Base-by-base conservation (phyloP, 2,797 vertebrate genomes). In the Megaceryle alcyon region DNA sequence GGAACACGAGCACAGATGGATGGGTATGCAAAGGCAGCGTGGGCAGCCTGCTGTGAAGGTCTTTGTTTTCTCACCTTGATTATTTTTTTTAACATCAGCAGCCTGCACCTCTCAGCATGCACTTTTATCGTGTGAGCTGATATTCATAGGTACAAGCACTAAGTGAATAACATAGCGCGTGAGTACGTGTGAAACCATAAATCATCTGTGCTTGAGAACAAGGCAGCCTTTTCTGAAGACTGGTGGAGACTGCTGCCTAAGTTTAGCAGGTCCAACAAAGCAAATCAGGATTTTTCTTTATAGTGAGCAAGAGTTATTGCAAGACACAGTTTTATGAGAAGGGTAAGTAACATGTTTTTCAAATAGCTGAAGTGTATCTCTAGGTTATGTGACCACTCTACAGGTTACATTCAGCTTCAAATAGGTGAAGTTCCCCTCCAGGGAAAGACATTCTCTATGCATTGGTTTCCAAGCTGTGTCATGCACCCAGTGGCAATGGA, bases 151-250 rank as follows among this genome's bases (percentile, higher is more conserved):
- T 88, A 64, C 46, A 33, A 80, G 81, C 59, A 61, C 82, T 82
- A 91, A 91, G 91, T 84, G 94, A 96, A 95, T 96, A 94, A 96
- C 70, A 82, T 66, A 57, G 85, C 43, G 4, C 90, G 84, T 94
- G 96, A 96, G 78, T 92, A 78, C 0, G 3, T 90, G 86, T 94
- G 93, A 97, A 96, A 90, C 90, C 59, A 35, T 97, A 95, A 96
- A 96, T 96, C 96, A 95, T 73, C 70, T 60, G 51, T 12, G 5
- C 82, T 90, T 71, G 83, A 77, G 81, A 88, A 65, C 85, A 98
- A 95, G 90, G 92, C 96, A 83, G 44, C 86, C 80, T 97, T 97
- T 97, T 95, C 91, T 90, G 10, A 83, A 95, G 31, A 73, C 86
- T 75, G 89, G 48, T 92, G 93, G 95, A 91, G 64, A 43, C 76